Evolutionary conservation across 2,888 invertebrate species (phyloP).

Genomic region (Seira sanloemensis): DNA sequence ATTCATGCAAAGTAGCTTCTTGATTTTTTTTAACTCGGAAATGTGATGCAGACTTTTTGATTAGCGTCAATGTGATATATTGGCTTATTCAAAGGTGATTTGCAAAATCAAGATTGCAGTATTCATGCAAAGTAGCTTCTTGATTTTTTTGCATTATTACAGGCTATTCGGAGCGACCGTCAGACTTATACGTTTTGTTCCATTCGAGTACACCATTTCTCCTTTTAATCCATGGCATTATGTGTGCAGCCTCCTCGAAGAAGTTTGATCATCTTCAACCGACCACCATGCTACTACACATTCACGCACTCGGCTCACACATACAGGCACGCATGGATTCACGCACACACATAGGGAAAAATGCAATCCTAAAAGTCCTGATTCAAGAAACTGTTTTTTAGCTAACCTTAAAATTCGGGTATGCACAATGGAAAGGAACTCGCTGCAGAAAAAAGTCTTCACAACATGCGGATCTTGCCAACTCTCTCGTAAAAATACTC

Average conservation of each 20-base stretch:
- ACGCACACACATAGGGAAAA: slow-evolving; percentile 25
- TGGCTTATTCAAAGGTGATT: too few species aligned
- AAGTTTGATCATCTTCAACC: background rate
- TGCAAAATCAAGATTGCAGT: too few species aligned
- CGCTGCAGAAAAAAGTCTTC: background rate
- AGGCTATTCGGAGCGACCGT: too few species aligned
- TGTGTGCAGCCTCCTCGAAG: slow-evolving; percentile 8
- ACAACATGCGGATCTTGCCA: slow-evolving; percentile 14
- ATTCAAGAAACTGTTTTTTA: slow-evolving; percentile 11
- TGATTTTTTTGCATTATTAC: too few species aligned
- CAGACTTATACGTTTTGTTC: too few species aligned
- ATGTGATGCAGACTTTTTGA: too few species aligned
- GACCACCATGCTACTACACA: slow-evolving; percentile 22
- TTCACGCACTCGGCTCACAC: slow-evolving; percentile 16
- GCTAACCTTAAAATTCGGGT: slow-evolving; percentile 19
- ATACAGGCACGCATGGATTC: slow-evolving; percentile 9
- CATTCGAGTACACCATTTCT: too few species aligned
- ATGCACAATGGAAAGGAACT: background rate
- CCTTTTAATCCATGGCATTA: slow-evolving; percentile 8
- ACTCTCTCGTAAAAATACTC: background rate
- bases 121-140: too few species aligned
- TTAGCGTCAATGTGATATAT: too few species aligned
- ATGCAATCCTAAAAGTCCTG: slow-evolving; percentile 2
- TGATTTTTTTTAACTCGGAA: too few species aligned
- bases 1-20: too few species aligned